Conservation (phyloP, 2,113 vertebrate genomes). For the Tupaia chinensis region DNA sequence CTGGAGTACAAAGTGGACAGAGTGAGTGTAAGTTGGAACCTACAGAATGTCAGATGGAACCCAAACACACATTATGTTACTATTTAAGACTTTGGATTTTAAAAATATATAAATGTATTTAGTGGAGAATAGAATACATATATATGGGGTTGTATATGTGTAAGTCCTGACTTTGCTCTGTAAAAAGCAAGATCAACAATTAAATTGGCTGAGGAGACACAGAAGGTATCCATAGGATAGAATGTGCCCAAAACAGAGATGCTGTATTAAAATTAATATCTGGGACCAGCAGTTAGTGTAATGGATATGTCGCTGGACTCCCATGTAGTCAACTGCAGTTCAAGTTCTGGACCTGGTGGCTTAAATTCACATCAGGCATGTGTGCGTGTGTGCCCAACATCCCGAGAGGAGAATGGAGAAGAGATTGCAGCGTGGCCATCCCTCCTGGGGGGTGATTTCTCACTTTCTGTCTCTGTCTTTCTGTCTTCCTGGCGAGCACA, state of each 20-base stretch:
- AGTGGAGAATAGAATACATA: not conserved
- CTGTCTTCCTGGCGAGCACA: no score
- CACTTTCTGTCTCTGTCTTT: no score
- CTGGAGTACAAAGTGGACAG: not conserved
- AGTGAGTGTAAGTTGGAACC: rapidly evolving
- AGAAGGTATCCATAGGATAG: not conserved
- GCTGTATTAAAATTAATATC: slow-evolving; percentile 61
- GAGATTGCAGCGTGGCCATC: no score
- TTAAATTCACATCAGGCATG: no score
- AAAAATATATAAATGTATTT: not conserved
- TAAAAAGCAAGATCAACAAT: slow-evolving; percentile 22
- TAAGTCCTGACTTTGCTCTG: not conserved
- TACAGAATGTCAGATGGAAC: not conserved
- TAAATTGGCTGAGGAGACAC: not conserved
- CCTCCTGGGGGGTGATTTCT: no score
- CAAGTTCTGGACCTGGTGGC: no score
- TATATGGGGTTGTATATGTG: not conserved
- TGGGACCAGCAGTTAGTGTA: no score
- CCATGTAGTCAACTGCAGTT: no score
- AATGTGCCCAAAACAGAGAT: slow-evolving; percentile 32
- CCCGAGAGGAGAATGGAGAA: no score
- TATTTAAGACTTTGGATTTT: not conserved
- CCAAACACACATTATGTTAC: not conserved
- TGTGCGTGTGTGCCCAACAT: no score
- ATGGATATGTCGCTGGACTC: no score